A percentile compares a stretch with the other conserved stretches of the same genome.
These are phyloP conservation scores for Cheumatopsyche charites DNA, from an alignment of 1,140 invertebrate species.

Conservation along the genomic window DNA sequence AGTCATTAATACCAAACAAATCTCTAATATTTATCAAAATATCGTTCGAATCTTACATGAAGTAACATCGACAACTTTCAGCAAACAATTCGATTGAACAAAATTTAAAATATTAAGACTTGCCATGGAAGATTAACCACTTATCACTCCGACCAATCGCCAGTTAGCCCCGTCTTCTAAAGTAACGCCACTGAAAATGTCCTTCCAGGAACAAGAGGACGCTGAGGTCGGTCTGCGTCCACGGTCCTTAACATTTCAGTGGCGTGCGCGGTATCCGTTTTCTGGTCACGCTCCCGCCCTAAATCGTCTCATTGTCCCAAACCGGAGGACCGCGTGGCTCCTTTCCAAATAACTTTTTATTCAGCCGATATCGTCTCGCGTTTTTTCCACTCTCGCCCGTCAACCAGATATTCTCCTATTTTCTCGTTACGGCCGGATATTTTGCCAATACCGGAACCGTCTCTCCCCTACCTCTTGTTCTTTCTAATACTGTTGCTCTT, in stretches of 20 bases:
- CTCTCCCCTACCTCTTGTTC: neutral
- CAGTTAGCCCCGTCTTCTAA: constrained; percentile 8
- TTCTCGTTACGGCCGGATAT: constrained; percentile 42
- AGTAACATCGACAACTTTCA: too few relatives aligned
- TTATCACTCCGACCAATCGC: too few relatives aligned
- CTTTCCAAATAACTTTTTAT: constrained; percentile 49
- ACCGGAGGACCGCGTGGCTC: constrained; percentile 47
- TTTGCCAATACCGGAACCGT: constrained; percentile 39
- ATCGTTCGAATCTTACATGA: too few relatives aligned
- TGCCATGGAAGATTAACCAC: too few relatives aligned
- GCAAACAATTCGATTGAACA: too few relatives aligned
- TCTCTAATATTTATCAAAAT: too few relatives aligned
- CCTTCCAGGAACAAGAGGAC: too few relatives aligned
- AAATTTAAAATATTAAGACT: too few relatives aligned
- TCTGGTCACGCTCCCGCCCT: constrained; percentile 46
- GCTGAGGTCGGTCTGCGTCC: neutral
- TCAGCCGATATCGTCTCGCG: constrained; percentile 45
- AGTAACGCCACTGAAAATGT: too few relatives aligned
- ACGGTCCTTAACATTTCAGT: constrained; percentile 40
- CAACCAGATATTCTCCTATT: constrained; percentile 44
- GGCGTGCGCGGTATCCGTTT: constrained; percentile 44
- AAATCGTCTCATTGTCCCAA: constrained; percentile 49
- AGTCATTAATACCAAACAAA: too few relatives aligned
- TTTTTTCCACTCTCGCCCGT: constrained; percentile 35
- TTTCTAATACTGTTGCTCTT: too few relatives aligned